Percentiles rank a stretch among this genome's conserved stretches.
Evolutionary conservation across 2,113 vertebrate species (phyloP).

Genomic region (Pluvialis apricaria): DNA sequence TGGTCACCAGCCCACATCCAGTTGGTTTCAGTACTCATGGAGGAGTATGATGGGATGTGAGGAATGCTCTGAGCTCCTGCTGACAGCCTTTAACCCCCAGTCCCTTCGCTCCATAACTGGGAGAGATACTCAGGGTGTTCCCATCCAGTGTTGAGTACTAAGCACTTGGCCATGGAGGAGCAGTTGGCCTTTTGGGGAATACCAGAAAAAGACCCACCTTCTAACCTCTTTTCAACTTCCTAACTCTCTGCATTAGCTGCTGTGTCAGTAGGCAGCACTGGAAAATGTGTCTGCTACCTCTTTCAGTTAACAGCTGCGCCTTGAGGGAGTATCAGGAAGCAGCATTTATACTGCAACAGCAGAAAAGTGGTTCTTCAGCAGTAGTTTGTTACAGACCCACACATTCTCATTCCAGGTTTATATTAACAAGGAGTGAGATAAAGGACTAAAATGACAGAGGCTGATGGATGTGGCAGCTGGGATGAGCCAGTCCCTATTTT

Average conservation of each 20-base stretch:
- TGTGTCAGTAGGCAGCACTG: neutral
- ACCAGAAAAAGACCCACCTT: neutral
- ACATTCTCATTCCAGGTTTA: constrained; percentile 7
- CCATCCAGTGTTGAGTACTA: neutral
- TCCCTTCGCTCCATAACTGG: neutral
- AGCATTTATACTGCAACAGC: neutral
- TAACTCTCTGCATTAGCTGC: neutral
- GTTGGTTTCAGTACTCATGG: neutral
- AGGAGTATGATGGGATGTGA: neutral
- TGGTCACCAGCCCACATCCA: neutral
- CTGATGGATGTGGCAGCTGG: constrained; percentile 60
- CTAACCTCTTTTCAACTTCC: neutral
- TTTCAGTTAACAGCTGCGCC: neutral
- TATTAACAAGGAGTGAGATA: constrained; percentile 43
- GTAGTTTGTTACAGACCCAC: neutral
- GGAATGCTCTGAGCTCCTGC: neutral
- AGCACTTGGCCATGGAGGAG: neutral
- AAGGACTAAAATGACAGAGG: constrained; percentile 16
- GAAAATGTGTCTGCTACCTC: neutral
- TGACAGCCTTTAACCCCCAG: neutral
- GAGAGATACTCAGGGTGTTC: neutral
- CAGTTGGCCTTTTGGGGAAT: neutral
- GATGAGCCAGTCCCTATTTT: constrained; percentile 58
- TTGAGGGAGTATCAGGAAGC: neutral
- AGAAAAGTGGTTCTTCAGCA: neutral